Base-by-base conservation (phyloP, 2,113 vertebrate genomes). In the Zosterops pallidus region DNA sequence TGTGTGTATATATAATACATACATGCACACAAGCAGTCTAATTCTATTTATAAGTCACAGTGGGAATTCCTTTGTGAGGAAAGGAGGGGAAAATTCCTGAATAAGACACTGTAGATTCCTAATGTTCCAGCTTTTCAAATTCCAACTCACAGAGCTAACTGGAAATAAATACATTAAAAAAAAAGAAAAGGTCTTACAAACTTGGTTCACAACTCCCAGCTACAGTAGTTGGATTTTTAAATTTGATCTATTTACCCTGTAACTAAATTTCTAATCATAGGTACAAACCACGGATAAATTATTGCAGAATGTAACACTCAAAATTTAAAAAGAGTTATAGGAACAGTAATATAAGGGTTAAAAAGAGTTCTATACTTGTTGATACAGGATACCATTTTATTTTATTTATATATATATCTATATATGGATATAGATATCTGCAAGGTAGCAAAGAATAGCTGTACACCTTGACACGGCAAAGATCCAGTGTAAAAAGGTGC, bases 401-500 rank as follows among this genome's bases (percentile, higher is more conserved):
- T 96, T 97, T 91, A 94, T 92, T 92, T 91, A 92, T 96, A 96
- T 95, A 95, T 97, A 83, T 97, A 96, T 95, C 92, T 94, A 97
- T 97, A 95, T 97, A 96, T 95, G 92, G 94, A 96, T 96, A 96
- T 96, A 97, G 96, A 97, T 97, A 98, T 98, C 98, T 98, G 98
- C 98, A 98, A 98, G 98, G 98, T 98, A 98, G 98, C 98, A 98
- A 98, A 98, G 98, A 98, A 98, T 94, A 98, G 97, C 97, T 97
- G 93, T 97, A 98, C 98, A 98, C 98, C 98, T 98, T 96, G 97
- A 98, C 98, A 98, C 98, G 97, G 98, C 97, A 97, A 97, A 98
- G 96, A 97, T 98, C 98, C 98, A 98, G 98, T 98, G 98, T 98
- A 98, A 98, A 97, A 98, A 98, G 98, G 97, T 98, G 97, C 98